Evolutionary conservation across 2,888 invertebrate genomes (phyloP), one percentile per base, ranked within the genome.

Genomic region (Microplitis deprimator): DNA sequence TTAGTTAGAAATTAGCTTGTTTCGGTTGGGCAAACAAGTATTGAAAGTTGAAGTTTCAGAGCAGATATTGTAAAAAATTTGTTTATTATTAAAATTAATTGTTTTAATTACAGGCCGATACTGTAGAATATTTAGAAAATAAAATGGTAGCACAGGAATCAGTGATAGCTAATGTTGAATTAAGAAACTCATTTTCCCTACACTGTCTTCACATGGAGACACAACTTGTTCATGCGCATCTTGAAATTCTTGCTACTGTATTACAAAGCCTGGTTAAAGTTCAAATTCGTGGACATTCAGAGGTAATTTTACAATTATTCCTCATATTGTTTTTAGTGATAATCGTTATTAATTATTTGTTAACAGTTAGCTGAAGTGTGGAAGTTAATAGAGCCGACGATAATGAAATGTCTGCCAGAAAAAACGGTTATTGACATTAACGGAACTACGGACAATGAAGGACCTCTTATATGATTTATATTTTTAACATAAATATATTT

Each of bases 201-300:
- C 92, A 92, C 83, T 93, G 93, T 86, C 91, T 93, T 17, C 91
- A 93, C 82, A 91, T 93, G 91, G 93, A 93, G 84, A 93, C 93
- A 0, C 92, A 93, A 81, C 87, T 93, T 61, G 93, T 93, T 5
- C 92, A 92, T 81, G 91, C 92, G 4, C 92, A 93, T 87, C 89
- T 93, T 76, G 92, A 92, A 84, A 92, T 92, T 64, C 88, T 93
- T 38, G 92, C 92, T 0, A 90, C 92, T 1, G 92, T 93, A 78
- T 86, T 93, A 65, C 91, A 92, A 80, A 92, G 92, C 80, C 90
- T 93, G 79, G 91, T 92, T 5, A 91, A 90, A 73, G 91, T 92
- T 39, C 91, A 92, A 84, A 91, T 92, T 41, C 89, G 90, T 50
- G 91, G 92, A 6, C 92, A 93, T 85, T 90, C 91, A 5, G 92